Conservation (phyloP, 2,888 invertebrate genomes). For the Xylota segnis region DNA sequence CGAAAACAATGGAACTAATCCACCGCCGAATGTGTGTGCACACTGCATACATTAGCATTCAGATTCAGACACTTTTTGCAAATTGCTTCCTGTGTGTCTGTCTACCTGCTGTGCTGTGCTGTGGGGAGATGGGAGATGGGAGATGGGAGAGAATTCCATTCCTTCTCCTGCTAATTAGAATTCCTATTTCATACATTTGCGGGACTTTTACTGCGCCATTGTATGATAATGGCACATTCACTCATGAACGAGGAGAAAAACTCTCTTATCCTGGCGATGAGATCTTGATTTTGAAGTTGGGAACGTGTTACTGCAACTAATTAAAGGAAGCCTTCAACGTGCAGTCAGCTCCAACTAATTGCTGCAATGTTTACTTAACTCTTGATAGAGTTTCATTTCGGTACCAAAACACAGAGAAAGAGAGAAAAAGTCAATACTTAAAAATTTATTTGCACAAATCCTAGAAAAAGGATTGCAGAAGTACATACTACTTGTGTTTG, state of each 20-base stretch:
- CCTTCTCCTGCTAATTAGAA: slow-evolving; percentile 70
- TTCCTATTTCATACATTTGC: slow-evolving; percentile 68
- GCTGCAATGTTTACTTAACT: slow-evolving; percentile 58
- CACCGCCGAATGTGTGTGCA: slow-evolving; percentile 63
- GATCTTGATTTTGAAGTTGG: slow-evolving; percentile 40
- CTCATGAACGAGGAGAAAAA: slow-evolving; percentile 12
- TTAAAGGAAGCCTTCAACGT: slow-evolving; percentile 61
- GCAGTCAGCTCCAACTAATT: slow-evolving; percentile 69
- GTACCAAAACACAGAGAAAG: neutral
- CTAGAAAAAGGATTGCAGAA: slow-evolving; percentile 6
- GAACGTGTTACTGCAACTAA: slow-evolving; percentile 60
- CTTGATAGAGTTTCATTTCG: slow-evolving; percentile 51
- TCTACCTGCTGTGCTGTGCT: slow-evolving; percentile 29
- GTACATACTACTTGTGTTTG: slow-evolving; percentile 2
- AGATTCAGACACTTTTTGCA: slow-evolving; percentile 67
- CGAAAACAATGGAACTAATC: slow-evolving; percentile 72
- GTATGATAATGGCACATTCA: slow-evolving; percentile 66
- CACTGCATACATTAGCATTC: slow-evolving; percentile 52
- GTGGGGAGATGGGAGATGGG: neutral
- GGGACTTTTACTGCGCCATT: slow-evolving; percentile 71
- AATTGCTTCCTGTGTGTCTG: slow-evolving; percentile 74
- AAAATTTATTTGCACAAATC: slow-evolving; percentile 69
- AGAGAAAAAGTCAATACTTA: slow-evolving; percentile 70
- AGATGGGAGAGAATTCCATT: slow-evolving; percentile 15
- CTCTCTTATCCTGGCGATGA: slow-evolving; percentile 40